Evolutionary conservation across 2,888 invertebrate genomes (phyloP).

Genomic region (Adelphocoris suturalis): DNA sequence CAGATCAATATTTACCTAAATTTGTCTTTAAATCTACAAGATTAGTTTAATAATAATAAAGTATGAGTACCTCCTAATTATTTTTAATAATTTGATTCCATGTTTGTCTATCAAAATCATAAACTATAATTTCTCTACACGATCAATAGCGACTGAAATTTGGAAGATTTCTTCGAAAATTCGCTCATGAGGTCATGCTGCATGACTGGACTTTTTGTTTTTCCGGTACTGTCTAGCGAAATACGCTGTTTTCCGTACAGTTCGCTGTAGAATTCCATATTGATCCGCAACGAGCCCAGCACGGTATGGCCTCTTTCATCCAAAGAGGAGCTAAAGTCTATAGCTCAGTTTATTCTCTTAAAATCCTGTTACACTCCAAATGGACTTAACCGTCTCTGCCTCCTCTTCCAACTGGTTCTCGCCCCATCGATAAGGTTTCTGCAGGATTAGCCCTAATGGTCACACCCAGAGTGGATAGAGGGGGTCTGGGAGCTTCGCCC

Average conservation of each 20-base stretch:
- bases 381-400: slow-evolving; percentile 36
- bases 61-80: no score
- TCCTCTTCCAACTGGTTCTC: slow-evolving; percentile 25
- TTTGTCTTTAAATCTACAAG: no score
- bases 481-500: no score
- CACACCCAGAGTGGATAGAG: slow-evolving; percentile 38
- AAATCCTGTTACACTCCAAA: slow-evolving; percentile 60
- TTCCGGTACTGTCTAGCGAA: not conserved
- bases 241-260: not conserved
- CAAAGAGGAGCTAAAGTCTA: not conserved
- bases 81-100: no score
- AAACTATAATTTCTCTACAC: no score
- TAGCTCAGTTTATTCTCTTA: slow-evolving; percentile 55
- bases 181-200: no score
- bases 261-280: not conserved
- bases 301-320: not conserved
- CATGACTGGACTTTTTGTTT: no score
- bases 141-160: no score
- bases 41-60: no score
- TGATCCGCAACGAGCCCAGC: not conserved
- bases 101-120: no score
- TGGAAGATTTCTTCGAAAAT: no score
- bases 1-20: no score
- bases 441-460: slow-evolving; percentile 63
- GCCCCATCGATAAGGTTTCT: slow-evolving; percentile 63